phyloP scores from a whole-genome alignment of 1,140 invertebrate species.

The Panagrolaimus sp. region DNA sequence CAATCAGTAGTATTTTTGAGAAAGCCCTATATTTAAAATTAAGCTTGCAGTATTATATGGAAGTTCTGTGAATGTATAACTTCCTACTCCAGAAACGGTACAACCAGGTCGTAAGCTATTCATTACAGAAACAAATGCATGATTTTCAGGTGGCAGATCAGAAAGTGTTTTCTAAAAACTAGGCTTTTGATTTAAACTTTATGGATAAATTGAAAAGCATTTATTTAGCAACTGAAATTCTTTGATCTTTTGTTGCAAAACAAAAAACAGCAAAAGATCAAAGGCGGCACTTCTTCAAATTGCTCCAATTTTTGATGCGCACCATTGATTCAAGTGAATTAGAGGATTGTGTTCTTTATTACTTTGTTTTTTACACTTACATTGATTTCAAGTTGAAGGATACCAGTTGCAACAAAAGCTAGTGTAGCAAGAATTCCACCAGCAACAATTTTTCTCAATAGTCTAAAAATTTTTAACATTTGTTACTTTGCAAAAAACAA shows the following conservation, averaged over 20 bases:
- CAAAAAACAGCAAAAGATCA: too few relatives aligned
- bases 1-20: too few relatives aligned
- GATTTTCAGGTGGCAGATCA: neutral
- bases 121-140: neutral
- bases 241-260: too few relatives aligned
- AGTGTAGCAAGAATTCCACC: slow-evolving; percentile 76
- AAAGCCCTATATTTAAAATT: too few relatives aligned
- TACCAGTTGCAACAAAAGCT: slow-evolving; percentile 78
- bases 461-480: slow-evolving; percentile 56
- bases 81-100: neutral
- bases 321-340: too few relatives aligned
- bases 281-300: too few relatives aligned
- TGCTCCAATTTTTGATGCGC: too few relatives aligned
- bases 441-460: slow-evolving; percentile 70
- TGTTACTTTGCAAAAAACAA: neutral
- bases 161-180: slow-evolving; percentile 6
- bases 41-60: too few relatives aligned
- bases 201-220: too few relatives aligned
- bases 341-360: neutral
- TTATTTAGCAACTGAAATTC: too few relatives aligned
- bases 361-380: slow-evolving; percentile 50
- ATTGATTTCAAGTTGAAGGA: slow-evolving; percentile 75
- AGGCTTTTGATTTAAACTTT: too few relatives aligned
- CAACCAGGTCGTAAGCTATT: neutral
- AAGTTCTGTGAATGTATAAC: too few relatives aligned